Percentiles rank a stretch among this genome's conserved stretches.
These are phyloP conservation scores for Ctenodactylus gundi DNA, from an alignment of 2,113 vertebrate genomes.

Conservation along the genomic window DNA sequence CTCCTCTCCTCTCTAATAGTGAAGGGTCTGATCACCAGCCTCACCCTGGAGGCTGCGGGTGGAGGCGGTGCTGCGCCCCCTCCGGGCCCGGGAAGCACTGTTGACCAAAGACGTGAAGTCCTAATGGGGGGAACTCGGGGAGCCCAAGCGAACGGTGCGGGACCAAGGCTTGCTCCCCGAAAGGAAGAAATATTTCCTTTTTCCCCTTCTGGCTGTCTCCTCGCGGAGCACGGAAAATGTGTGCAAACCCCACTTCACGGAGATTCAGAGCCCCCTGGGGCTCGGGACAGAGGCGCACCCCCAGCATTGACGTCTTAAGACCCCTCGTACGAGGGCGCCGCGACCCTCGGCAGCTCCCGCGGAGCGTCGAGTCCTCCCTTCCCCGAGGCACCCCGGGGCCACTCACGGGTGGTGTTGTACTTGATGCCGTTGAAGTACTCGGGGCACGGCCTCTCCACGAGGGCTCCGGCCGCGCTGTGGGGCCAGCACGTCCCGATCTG, in stretches of 20 bases:
- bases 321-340: not conserved
- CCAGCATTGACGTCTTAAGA: not conserved
- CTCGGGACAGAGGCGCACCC: not conserved
- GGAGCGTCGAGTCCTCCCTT: not conserved
- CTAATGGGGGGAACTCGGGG: not conserved
- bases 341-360: not conserved
- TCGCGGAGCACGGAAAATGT: not conserved
- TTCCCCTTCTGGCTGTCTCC: not conserved
- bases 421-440: conserved; percentile 98
- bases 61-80: not conserved
- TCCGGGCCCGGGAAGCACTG: not conserved
- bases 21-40: not conserved
- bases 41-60: no score
- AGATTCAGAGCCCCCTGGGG: not conserved
- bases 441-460: conserved; percentile 95
- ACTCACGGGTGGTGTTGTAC: conserved; percentile 98
- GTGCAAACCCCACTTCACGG: not conserved
- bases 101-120: not conserved
- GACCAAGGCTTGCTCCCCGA: not conserved
- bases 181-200: not conserved
- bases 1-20: not conserved
- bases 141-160: not conserved
- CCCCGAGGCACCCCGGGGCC: not conserved
- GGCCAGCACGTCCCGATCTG: conserved; percentile 99
- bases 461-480: conserved; percentile 88